phyloP scores from a whole-genome alignment of 1,140 invertebrate species.

The Cardiocondyla obscurior region DNA sequence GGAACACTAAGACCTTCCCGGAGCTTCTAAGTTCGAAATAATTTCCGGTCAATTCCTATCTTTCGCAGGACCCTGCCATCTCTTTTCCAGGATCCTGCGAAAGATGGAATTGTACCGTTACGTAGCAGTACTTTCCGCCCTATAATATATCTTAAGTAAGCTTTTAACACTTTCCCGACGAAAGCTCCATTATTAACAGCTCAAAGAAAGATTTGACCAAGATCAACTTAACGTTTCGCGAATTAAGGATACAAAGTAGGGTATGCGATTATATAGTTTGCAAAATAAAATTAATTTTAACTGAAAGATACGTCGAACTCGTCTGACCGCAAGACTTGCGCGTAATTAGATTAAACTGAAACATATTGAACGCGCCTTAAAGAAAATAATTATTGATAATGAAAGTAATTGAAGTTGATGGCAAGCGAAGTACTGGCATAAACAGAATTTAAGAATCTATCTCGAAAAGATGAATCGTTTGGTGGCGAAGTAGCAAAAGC shows the following conservation, averaged over 20 bases:
- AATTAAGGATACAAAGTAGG: not conserved
- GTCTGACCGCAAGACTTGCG: not conserved
- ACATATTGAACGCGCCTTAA: not conserved
- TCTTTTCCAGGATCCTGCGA: constrained; percentile 22
- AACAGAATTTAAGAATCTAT: too few species aligned
- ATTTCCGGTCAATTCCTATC: constrained; percentile 3
- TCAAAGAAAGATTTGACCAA: not conserved
- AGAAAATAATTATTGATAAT: not conserved
- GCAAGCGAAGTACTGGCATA: not conserved
- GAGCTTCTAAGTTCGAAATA: constrained; percentile 17
- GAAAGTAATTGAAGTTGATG: not conserved
- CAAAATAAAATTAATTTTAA: constrained; percentile 15
- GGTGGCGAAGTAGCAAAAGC: not conserved
- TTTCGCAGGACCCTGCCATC: constrained; percentile 36
- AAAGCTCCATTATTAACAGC: not conserved
- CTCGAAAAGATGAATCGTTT: constrained; percentile 7
- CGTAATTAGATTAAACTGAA: not conserved
- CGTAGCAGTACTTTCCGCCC: constrained; percentile 34
- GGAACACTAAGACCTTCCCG: not conserved
- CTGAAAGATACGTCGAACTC: not conserved
- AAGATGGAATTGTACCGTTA: constrained; percentile 43
- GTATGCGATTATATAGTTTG: not conserved
- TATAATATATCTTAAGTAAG: constrained; percentile 29
- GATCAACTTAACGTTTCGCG: not conserved
- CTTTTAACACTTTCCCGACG: constrained; percentile 16